Conservation (phyloP, 2,888 invertebrate species). For the Hyalella azteca region DNA sequence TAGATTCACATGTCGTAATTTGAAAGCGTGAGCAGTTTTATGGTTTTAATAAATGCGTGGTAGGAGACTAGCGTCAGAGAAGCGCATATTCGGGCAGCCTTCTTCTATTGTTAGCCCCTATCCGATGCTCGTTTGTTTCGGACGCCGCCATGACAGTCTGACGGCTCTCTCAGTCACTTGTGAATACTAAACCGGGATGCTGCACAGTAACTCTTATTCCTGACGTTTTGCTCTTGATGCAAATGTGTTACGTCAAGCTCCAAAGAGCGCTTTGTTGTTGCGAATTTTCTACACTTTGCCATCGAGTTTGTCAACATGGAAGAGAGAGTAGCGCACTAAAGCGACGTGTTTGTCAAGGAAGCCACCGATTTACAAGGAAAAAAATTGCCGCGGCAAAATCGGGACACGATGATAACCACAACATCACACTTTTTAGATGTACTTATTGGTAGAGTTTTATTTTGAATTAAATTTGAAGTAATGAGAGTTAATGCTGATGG, state of each 20-base stretch:
- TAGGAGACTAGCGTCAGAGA: slow-evolving; percentile 27
- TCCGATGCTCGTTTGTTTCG: slow-evolving; percentile 36
- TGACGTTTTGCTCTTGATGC: slow-evolving; percentile 37
- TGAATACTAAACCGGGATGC: slow-evolving; percentile 36
- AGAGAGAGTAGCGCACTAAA: not conserved
- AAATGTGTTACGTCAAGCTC: slow-evolving; percentile 26
- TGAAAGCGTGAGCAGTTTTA: slow-evolving; percentile 36
- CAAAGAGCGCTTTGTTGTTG: not conserved
- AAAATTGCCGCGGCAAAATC: not conserved
- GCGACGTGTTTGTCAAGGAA: slow-evolving; percentile 16
- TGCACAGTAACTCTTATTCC: slow-evolving; percentile 25
- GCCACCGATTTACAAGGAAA: not conserved
- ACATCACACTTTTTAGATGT: too few species aligned
- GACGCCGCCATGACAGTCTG: slow-evolving; percentile 35
- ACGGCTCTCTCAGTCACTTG: slow-evolving; percentile 37
- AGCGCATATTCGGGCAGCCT: slow-evolving; percentile 22
- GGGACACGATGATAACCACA: too few species aligned
- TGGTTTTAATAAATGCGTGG: slow-evolving; percentile 37
- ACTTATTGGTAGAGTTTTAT: too few species aligned
- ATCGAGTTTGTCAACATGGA: slow-evolving; percentile 19
- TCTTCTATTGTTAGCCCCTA: slow-evolving; percentile 34
- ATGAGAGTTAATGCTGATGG: too few species aligned
- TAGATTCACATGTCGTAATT: slow-evolving; percentile 35
- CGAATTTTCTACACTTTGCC: not conserved
- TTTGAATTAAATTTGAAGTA: too few species aligned